Evolutionary conservation across 2,797 vertebrate species (phyloP).

Genomic region (Gallinago stenura): DNA sequence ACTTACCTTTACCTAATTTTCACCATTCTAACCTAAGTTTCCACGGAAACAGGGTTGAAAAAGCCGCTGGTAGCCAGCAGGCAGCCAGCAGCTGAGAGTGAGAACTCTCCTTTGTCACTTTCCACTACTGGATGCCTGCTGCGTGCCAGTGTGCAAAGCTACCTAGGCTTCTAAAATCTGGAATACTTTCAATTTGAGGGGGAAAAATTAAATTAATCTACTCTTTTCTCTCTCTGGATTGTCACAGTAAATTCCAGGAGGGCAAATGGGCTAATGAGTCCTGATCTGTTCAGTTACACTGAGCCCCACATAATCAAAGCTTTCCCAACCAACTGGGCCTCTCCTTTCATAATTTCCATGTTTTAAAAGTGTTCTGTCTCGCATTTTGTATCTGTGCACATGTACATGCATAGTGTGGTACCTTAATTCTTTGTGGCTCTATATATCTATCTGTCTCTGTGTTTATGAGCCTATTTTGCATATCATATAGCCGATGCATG

Average conservation of each 20-base stretch:
- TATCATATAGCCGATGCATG: not conserved
- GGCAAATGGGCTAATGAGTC: slow-evolving; percentile 55
- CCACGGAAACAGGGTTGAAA: slow-evolving; percentile 78
- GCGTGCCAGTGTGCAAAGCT: slow-evolving; percentile 81
- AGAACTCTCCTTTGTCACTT: slow-evolving; percentile 82
- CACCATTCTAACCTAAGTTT: slow-evolving; percentile 77
- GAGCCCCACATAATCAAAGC: slow-evolving; percentile 23
- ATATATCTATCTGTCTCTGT: not conserved
- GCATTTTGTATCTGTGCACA: not conserved
- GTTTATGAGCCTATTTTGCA: not conserved
- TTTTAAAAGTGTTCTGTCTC: slow-evolving; percentile 1
- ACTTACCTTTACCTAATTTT: slow-evolving; percentile 81
- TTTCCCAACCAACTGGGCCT: slow-evolving; percentile 15
- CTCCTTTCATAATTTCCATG: not conserved
- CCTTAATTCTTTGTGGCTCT: not conserved
- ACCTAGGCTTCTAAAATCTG: slow-evolving; percentile 70
- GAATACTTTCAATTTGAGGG: slow-evolving; percentile 62
- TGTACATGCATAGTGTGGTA: not conserved
- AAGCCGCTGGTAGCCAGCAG: slow-evolving; percentile 69
- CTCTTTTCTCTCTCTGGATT: slow-evolving; percentile 62
- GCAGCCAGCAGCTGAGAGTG: slow-evolving; percentile 80
- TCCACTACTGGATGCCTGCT: slow-evolving; percentile 83
- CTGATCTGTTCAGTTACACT: slow-evolving; percentile 37
- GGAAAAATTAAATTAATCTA: slow-evolving; percentile 72
- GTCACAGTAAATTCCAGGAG: slow-evolving; percentile 71